Conservation (phyloP, 2,888 invertebrate species). For the Stenodera caucasica region DNA sequence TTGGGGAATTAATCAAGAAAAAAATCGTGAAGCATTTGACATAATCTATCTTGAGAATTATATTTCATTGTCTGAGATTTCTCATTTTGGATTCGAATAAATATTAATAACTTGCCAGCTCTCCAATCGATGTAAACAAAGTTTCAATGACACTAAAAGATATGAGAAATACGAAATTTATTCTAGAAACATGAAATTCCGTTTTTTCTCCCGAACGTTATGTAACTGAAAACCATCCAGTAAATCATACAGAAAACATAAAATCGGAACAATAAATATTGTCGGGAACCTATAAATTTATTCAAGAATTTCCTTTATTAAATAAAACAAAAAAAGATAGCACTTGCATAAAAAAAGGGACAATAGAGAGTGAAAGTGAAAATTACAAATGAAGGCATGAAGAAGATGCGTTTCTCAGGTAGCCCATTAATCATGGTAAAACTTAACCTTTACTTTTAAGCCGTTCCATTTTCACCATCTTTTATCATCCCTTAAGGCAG, state of each 20-base stretch:
- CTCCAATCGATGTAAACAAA: background rate
- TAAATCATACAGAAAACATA: background rate
- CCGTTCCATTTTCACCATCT: constrained; percentile 27
- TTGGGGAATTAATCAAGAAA: too few relatives aligned
- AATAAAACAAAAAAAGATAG: background rate
- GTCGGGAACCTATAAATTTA: background rate
- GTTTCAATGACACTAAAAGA: background rate
- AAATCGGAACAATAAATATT: background rate
- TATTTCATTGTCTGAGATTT: background rate
- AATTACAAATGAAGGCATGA: constrained; percentile 25
- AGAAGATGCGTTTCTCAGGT: constrained; percentile 28
- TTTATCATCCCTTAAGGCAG: constrained; percentile 28
- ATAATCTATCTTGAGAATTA: background rate
- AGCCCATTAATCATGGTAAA: constrained; percentile 35
- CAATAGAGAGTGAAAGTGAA: background rate
- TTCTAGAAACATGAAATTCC: background rate
- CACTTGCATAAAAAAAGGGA: background rate
- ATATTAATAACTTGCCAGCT: background rate
- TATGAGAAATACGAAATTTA: background rate
- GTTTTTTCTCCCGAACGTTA: background rate
- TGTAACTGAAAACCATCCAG: background rate
- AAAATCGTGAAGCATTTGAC: too few relatives aligned
- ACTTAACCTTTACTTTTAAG: constrained; percentile 36
- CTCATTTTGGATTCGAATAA: background rate
- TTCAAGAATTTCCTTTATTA: background rate